Evolutionary conservation across 37 sponge, comb jelly and placozoan genomes (phyloP).

Genomic region (Amphimedon queenslandica): DNA sequence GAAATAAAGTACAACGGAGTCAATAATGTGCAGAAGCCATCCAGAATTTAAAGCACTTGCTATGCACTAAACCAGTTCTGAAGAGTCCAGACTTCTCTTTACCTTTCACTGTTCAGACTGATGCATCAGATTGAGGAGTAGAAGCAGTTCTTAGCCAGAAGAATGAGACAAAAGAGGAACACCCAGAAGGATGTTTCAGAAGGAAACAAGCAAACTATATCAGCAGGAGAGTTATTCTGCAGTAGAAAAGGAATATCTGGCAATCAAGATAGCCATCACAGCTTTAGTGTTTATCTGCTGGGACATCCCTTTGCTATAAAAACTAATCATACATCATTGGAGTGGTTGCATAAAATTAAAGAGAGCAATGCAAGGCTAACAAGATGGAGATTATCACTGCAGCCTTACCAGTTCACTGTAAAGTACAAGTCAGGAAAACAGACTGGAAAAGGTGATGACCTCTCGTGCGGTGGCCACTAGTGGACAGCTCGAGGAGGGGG

Average conservation of each 20-base stretch:
- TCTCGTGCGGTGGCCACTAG: too few species aligned
- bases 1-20: constrained; percentile 21
- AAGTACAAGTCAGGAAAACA: too few species aligned
- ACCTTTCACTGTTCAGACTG: constrained; percentile 38
- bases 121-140: constrained; percentile 44
- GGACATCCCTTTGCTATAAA: neutral
- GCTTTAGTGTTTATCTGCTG: neutral
- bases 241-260: too few species aligned
- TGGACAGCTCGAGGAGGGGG: too few species aligned
- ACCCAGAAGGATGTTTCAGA: constrained; percentile 40
- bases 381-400: neutral
- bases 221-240: too few species aligned
- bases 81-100: constrained; percentile 12
- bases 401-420: neutral
- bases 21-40: constrained; percentile 18
- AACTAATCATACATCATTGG: neutral
- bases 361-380: neutral
- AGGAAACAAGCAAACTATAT: too few species aligned
- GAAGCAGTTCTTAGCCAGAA: constrained; percentile 51
- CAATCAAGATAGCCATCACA: too few species aligned
- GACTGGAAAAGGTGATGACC: too few species aligned
- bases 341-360: neutral
- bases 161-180: constrained; percentile 26
- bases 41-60: constrained; percentile 16
- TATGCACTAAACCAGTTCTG: constrained; percentile 28